A percentile compares a stretch with the other conserved stretches of the same genome.
Evolutionary conservation across 2,797 vertebrate genomes (phyloP).

Genomic region (Harpagifer antarcticus): DNA sequence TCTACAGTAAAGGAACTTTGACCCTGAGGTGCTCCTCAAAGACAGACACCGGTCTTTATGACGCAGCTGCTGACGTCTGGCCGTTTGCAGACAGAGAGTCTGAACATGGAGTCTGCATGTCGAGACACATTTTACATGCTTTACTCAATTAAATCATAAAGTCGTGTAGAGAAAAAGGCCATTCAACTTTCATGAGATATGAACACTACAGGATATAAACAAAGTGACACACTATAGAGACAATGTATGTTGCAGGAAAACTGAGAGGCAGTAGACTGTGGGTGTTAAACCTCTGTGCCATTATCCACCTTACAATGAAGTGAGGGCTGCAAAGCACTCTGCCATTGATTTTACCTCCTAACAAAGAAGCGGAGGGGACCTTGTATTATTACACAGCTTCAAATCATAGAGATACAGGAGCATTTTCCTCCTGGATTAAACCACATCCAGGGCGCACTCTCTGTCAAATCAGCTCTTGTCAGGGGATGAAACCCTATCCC

Average conservation of each 20-base stretch:
- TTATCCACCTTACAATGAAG: conserved; percentile 36
- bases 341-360: conserved; percentile 53
- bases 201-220: neutral
- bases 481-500: conserved; percentile 46
- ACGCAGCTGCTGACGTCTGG: conserved; percentile 42
- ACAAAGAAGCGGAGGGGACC: conserved; percentile 35
- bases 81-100: neutral
- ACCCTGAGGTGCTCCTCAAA: conserved; percentile 21
- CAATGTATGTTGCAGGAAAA: neutral
- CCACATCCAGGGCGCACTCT: conserved; percentile 40
- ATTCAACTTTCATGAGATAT: neutral
- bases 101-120: neutral
- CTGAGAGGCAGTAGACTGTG: neutral
- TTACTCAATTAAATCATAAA: neutral
- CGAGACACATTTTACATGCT: neutral
- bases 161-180: neutral
- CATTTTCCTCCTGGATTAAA: conserved; percentile 46
- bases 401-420: conserved; percentile 21
- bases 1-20: conserved; percentile 4
- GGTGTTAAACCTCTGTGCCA: conserved; percentile 14
- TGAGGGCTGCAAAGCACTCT: conserved; percentile 37
- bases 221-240: neutral
- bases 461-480: conserved; percentile 41
- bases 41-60: conserved; percentile 17
- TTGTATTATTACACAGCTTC: conserved; percentile 34